These are phyloP conservation scores for Noctua janthe DNA, from an alignment of 2,888 invertebrate genomes.

Conservation along the genomic window DNA sequence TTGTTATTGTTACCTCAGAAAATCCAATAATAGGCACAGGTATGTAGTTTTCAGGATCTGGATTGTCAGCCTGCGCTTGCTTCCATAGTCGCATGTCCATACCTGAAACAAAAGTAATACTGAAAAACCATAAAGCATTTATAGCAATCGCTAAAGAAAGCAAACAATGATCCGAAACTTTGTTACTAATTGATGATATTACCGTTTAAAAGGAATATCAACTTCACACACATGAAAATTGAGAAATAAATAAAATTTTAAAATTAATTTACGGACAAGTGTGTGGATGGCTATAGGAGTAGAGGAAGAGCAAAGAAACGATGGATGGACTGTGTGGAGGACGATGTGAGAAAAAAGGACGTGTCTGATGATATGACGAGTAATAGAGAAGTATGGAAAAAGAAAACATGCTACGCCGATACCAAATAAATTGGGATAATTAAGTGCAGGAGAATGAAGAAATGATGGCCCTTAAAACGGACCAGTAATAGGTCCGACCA, in stretches of 20 bases:
- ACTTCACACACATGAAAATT: background rate
- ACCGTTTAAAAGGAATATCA: background rate
- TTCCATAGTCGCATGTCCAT: slow-evolving; percentile 98
- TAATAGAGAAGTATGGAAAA: too few relatives aligned
- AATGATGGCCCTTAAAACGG: too few relatives aligned
- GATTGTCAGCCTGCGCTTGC: slow-evolving; percentile 98
- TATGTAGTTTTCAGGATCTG: slow-evolving; percentile 96
- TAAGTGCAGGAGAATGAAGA: too few relatives aligned
- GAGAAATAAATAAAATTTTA: background rate
- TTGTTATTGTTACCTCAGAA: slow-evolving; percentile 87
- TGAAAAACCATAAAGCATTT: background rate
- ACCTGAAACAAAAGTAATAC: slow-evolving; percentile 87
- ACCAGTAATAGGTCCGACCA: too few relatives aligned
- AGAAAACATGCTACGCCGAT: too few relatives aligned
- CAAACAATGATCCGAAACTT: too few relatives aligned
- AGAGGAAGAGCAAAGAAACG: too few relatives aligned
- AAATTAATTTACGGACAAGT: background rate
- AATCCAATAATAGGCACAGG: slow-evolving; percentile 99
- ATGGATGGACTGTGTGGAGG: too few relatives aligned
- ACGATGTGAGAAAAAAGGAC: too few relatives aligned
- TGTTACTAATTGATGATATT: background rate
- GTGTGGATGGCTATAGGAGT: too few relatives aligned
- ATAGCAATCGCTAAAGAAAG: background rate
- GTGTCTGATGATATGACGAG: too few relatives aligned
- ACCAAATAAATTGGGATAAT: too few relatives aligned